A percentile compares a stretch with the other conserved stretches of the same genome.
These are phyloP conservation scores for Montipora capricornis DNA, from an alignment of 64 coral and sea anemone species.

Conservation along the genomic window DNA sequence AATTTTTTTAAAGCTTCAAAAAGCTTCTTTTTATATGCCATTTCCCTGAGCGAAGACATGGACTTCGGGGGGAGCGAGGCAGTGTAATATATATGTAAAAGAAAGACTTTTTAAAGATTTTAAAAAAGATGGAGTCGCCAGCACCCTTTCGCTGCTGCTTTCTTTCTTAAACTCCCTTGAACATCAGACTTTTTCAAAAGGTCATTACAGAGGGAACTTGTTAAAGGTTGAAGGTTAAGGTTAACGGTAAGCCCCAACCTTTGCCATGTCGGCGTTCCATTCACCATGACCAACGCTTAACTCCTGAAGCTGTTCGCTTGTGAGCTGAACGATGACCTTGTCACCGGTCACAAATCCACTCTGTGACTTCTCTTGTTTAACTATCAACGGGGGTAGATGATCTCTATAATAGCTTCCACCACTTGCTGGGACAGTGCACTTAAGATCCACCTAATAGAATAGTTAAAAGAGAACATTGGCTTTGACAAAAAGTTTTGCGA, in stretches of 20 bases:
- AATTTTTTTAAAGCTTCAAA: no score
- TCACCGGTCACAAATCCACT: conserved; percentile 62
- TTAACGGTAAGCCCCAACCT: neutral
- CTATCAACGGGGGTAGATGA: conserved; percentile 31
- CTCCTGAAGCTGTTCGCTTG: conserved; percentile 27
- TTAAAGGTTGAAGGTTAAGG: neutral
- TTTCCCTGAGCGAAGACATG: no score
- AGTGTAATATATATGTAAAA: no score
- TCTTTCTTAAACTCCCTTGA: no score
- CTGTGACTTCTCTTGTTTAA: conserved; percentile 41
- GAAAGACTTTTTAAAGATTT: no score
- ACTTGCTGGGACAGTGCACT: neutral
- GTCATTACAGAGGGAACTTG: neutral
- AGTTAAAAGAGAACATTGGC: neutral
- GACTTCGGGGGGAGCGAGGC: no score
- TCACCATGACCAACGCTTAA: conserved; percentile 55
- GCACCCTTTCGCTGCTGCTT: no score
- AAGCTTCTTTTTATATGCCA: no score
- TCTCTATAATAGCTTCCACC: conserved; percentile 69
- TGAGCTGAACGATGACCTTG: conserved; percentile 30
- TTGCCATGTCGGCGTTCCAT: conserved; percentile 69
- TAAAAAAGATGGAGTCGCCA: no score
- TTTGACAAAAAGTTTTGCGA: neutral
- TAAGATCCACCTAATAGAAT: conserved; percentile 35
- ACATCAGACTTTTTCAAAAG: no score